Evolutionary conservation across 1,140 invertebrate genomes (phyloP).

Genomic region (Nephila pilipes): DNA sequence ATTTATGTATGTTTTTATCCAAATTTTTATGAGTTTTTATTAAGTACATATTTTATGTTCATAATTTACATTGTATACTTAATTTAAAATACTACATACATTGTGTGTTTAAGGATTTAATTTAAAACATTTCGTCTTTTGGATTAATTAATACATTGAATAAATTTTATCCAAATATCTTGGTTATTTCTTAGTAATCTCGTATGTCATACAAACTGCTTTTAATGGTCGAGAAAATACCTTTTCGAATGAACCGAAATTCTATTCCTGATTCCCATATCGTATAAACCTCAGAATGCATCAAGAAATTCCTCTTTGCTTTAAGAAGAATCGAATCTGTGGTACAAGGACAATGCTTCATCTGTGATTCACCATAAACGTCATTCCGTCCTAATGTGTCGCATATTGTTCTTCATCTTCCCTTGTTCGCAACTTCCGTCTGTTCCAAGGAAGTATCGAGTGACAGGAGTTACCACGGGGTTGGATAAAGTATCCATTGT

Average conservation of each 20-base stretch:
- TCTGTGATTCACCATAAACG: conserved; percentile 37
- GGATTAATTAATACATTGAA: too few species aligned
- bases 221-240: background rate
- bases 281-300: background rate
- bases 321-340: background rate
- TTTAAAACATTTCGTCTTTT: too few species aligned
- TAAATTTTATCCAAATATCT: too few species aligned
- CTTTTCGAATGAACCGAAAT: background rate
- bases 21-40: too few species aligned
- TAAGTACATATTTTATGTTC: too few species aligned
- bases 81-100: too few species aligned
- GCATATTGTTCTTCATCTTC: background rate
- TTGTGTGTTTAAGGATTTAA: too few species aligned
- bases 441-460: conserved; percentile 28
- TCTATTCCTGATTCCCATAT: background rate
- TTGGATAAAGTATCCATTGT: conserved; percentile 17
- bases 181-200: too few species aligned
- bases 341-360: background rate
- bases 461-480: background rate
- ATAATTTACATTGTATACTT: too few species aligned
- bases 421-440: background rate
- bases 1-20: too few species aligned
- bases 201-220: background rate
- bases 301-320: background rate
- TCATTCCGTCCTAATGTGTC: conserved; percentile 37